Percentiles rank a stretch among this genome's conserved stretches.
These are phyloP conservation scores for Mystacides longicornis DNA, from an alignment of 2,888 invertebrate species.

Conservation along the genomic window DNA sequence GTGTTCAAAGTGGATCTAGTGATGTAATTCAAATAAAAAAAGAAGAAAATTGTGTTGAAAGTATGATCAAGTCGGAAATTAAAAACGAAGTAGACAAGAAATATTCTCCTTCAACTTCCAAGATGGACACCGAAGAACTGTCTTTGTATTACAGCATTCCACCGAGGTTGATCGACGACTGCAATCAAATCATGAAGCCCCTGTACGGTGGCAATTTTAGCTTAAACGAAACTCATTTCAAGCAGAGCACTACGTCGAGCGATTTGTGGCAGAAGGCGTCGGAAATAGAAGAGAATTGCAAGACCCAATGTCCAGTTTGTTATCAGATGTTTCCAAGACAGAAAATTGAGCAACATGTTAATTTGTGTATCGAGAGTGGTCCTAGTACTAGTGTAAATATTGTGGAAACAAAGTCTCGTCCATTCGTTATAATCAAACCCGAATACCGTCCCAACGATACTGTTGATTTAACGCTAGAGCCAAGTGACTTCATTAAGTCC, in stretches of 20 bases:
- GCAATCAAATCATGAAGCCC: constrained; percentile 34
- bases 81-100: no score
- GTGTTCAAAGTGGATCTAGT: not conserved
- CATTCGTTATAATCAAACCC: no score
- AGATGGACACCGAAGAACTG: not conserved
- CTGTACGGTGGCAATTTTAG: constrained; percentile 40
- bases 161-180: constrained; percentile 14
- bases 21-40: no score
- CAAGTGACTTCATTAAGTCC: not conserved
- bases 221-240: constrained; percentile 14
- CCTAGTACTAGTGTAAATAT: constrained; percentile 9
- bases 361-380: constrained; percentile 37
- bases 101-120: not conserved
- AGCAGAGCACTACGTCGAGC: not conserved
- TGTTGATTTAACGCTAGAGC: constrained; percentile 17
- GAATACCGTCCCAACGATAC: no score
- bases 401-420: no score
- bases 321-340: constrained; percentile 32
- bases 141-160: constrained; percentile 14
- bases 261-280: constrained; percentile 7
- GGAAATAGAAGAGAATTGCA: not conserved
- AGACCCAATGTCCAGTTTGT: constrained; percentile 45
- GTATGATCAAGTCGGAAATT: no score
- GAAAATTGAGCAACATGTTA: constrained; percentile 41
- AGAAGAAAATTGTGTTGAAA: no score